These are phyloP conservation scores for Grus americana DNA, from an alignment of 2,113 vertebrate genomes.

Conservation along the genomic window DNA sequence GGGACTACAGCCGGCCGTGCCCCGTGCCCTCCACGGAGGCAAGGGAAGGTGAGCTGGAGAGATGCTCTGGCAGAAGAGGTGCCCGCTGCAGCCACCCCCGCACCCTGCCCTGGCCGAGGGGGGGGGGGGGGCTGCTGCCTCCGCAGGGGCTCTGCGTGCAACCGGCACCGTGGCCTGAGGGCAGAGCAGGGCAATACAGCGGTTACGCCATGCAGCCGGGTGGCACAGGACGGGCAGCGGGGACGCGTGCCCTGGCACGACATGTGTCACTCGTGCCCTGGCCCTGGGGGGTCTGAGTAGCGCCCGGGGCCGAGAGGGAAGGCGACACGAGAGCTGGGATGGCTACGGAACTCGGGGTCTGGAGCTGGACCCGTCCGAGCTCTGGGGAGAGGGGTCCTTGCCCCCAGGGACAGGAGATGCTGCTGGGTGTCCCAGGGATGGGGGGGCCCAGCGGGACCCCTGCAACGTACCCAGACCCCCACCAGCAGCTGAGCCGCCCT, in stretches of 20 bases:
- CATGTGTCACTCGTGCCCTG: rapidly evolving
- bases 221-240: not conserved
- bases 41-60: not conserved
- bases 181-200: not conserved
- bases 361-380: not conserved
- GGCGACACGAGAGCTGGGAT: not conserved
- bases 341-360: not conserved
- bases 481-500: not conserved
- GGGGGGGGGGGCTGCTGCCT: not conserved
- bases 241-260: not conserved
- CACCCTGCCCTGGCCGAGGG: conserved; percentile 36
- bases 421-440: not conserved
- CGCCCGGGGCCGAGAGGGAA: not conserved
- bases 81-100: not conserved
- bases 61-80: not conserved
- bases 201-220: not conserved
- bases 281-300: not conserved
- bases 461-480: not conserved
- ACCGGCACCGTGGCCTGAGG: not conserved
- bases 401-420: not conserved
- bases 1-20: not conserved
- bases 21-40: not conserved
- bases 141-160: not conserved
- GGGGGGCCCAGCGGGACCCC: not conserved
- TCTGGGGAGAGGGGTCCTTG: not conserved